These are phyloP conservation scores for Pseudomyrmex dendroicus DNA, from an alignment of 1,140 invertebrate species.

Conservation along the genomic window DNA sequence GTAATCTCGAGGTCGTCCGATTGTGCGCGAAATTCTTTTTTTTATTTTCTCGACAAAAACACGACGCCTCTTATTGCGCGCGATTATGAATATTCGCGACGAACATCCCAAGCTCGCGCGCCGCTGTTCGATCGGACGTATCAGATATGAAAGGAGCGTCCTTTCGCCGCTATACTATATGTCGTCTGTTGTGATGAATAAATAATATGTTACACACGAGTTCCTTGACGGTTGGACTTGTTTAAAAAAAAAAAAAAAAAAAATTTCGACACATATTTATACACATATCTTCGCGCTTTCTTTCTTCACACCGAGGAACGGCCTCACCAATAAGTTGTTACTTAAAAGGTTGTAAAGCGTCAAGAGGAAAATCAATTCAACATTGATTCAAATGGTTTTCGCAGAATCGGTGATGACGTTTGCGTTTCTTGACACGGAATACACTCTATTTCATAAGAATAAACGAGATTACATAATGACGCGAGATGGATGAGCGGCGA, in stretches of 20 bases:
- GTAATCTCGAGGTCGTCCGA: not conserved
- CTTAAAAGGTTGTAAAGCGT: not conserved
- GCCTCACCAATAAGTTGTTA: not conserved
- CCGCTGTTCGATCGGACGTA: not conserved
- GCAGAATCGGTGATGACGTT: not conserved
- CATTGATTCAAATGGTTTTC: slow-evolving; percentile 3
- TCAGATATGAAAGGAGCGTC: not conserved
- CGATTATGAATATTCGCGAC: not conserved
- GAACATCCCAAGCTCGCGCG: not conserved
- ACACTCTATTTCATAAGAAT: slow-evolving; percentile 4
- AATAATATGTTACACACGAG: not conserved
- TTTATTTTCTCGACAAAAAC: not conserved
- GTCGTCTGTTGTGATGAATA: too few species aligned
- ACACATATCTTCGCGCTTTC: not conserved
- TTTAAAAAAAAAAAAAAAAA: not conserved
- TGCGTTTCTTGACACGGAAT: not conserved
- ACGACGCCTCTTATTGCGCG: not conserved
- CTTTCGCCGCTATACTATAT: not conserved
- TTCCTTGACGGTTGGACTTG: not conserved
- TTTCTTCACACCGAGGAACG: not conserved
- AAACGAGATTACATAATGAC: slow-evolving; percentile 1
- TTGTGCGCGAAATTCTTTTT: slow-evolving; percentile 9
- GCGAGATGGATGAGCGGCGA: too few species aligned
- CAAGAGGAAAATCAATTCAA: not conserved
- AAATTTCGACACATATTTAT: too few species aligned